These are phyloP conservation scores for Muricea muricata DNA, from an alignment of 92 coral and sea anemone genomes.

Conservation along the genomic window DNA sequence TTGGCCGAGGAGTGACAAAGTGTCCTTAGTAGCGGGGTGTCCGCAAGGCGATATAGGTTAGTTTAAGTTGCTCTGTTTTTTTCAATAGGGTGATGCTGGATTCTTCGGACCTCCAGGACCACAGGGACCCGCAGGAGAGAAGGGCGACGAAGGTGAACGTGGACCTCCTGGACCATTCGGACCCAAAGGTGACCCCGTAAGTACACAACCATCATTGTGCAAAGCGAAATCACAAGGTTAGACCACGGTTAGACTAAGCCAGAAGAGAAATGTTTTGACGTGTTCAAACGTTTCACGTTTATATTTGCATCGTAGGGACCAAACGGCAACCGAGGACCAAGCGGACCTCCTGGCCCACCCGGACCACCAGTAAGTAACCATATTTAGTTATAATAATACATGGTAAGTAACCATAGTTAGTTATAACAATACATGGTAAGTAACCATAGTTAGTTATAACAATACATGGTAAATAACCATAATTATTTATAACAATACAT, in stretches of 20 bases:
- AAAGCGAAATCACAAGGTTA: too few species aligned
- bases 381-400: too few species aligned
- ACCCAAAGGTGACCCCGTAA: slow-evolving; percentile 76
- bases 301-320: slow-evolving; percentile 46
- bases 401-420: too few species aligned
- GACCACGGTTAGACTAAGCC: background rate
- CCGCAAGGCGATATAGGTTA: background rate
- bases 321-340: slow-evolving; percentile 53
- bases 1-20: too few species aligned
- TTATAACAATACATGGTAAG: too few species aligned
- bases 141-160: slow-evolving; percentile 79
- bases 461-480: too few species aligned
- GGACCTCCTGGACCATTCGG: slow-evolving; percentile 74
- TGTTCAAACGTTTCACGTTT: too few species aligned
- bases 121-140: slow-evolving; percentile 60
- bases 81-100: slow-evolving; percentile 46
- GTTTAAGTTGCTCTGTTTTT: background rate
- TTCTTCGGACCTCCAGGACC: slow-evolving; percentile 60
- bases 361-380: slow-evolving; percentile 88
- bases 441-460: too few species aligned
- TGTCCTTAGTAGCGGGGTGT: too few species aligned
- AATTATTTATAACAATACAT: too few species aligned
- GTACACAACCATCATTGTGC: background rate
- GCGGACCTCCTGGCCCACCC: slow-evolving; percentile 51
- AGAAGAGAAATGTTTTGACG: too few species aligned